A percentile compares a stretch with the other conserved stretches of the same genome.
These are phyloP conservation scores for Malachius bipustulatus DNA, from an alignment of 2,888 invertebrate genomes.

Conservation along the genomic window DNA sequence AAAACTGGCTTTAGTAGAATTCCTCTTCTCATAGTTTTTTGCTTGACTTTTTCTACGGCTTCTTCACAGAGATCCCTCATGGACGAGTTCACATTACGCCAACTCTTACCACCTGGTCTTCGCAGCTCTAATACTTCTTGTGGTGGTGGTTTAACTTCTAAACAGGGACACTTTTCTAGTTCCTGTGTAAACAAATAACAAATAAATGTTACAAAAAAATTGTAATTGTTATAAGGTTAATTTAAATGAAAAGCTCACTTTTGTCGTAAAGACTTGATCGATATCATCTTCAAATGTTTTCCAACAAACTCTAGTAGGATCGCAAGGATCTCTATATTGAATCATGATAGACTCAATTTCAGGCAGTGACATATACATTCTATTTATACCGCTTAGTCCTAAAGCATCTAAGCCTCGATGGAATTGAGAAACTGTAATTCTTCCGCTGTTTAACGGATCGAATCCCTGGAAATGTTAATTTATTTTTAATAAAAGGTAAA, in stretches of 20 bases:
- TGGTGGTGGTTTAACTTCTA: constrained; percentile 45
- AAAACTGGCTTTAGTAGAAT: constrained; percentile 57
- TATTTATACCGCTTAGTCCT: constrained; percentile 47
- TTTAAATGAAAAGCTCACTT: constrained; percentile 21
- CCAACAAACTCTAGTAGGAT: constrained; percentile 58
- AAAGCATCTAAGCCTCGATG: constrained; percentile 54
- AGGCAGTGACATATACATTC: constrained; percentile 44
- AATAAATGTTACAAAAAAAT: constrained; percentile 1
- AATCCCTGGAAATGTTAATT: constrained; percentile 47
- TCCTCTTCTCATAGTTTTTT: constrained; percentile 47
- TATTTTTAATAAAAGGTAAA: neutral
- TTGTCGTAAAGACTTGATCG: constrained; percentile 46
- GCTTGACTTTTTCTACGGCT: constrained; percentile 49
- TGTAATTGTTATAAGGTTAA: no score
- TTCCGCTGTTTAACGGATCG: constrained; percentile 56
- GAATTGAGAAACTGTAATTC: constrained; percentile 58
- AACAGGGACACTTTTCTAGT: constrained; percentile 54
- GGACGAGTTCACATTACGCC: constrained; percentile 34
- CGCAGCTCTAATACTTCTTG: constrained; percentile 39
- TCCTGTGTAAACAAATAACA: constrained; percentile 23
- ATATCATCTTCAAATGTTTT: constrained; percentile 66
- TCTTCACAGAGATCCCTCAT: constrained; percentile 46
- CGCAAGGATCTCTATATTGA: constrained; percentile 62
- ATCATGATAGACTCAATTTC: constrained; percentile 53
- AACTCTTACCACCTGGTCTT: constrained; percentile 39